Conservation (phyloP, 1,140 invertebrate genomes). For the Chrysoperla carnea region DNA sequence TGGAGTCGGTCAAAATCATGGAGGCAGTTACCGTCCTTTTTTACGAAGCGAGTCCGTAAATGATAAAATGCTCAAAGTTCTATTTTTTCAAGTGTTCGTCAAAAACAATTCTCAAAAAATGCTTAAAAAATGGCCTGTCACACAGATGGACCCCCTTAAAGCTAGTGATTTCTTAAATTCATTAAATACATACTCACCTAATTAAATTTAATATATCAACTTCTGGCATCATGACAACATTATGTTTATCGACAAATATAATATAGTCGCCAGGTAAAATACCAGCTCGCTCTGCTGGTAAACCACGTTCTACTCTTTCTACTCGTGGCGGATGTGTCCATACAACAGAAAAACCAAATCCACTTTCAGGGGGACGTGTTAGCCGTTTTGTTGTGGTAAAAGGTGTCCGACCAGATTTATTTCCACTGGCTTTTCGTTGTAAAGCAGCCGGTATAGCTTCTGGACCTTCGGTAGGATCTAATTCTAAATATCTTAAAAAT, state of each 20-base stretch:
- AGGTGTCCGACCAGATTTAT: conserved; percentile 52
- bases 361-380: conserved; percentile 32
- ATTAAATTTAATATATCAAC: conserved; percentile 67
- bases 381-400: conserved; percentile 60
- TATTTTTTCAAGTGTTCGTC: too few relatives aligned
- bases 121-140: too few relatives aligned
- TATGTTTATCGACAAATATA: conserved; percentile 69
- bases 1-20: too few relatives aligned
- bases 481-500: conserved; percentile 59
- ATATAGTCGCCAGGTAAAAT: conserved; percentile 68
- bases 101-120: too few relatives aligned
- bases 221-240: conserved; percentile 63
- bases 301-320: conserved; percentile 63
- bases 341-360: conserved; percentile 78
- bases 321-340: conserved; percentile 81
- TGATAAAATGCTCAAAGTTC: too few relatives aligned
- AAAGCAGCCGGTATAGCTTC: conserved; percentile 30
- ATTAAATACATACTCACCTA: too few relatives aligned
- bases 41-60: too few relatives aligned
- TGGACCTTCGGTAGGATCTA: conserved; percentile 45
- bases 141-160: too few relatives aligned
- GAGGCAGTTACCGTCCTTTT: too few relatives aligned
- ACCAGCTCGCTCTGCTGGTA: conserved; percentile 63
- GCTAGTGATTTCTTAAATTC: too few relatives aligned
- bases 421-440: conserved; percentile 25